phyloP scores from a whole-genome alignment of 2,888 invertebrate genomes.

The Cephus pygmeus region DNA sequence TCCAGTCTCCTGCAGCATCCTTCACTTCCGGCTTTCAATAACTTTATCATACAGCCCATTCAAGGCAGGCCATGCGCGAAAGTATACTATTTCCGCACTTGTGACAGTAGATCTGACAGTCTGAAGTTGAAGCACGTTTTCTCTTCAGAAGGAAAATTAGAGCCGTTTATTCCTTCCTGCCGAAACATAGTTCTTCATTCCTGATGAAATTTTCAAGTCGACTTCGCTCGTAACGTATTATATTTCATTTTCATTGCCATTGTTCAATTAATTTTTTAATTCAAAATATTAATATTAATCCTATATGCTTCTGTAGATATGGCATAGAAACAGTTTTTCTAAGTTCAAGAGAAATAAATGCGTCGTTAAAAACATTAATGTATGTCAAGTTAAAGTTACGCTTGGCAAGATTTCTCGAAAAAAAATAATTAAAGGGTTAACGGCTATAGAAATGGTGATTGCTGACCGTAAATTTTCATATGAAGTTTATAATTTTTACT shows the following conservation, averaged over 20 bases:
- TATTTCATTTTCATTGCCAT: neutral
- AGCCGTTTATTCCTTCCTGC: neutral
- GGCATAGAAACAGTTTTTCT: neutral
- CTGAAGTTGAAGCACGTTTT: neutral
- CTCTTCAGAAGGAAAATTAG: neutral
- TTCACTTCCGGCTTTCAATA: constrained; percentile 38
- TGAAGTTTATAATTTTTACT: neutral
- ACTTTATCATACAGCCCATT: constrained; percentile 38
- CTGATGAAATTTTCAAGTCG: neutral
- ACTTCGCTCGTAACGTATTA: neutral
- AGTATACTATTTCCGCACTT: constrained; percentile 20
- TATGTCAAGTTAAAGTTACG: neutral
- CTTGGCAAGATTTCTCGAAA: neutral
- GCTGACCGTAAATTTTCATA: neutral
- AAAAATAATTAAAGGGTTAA: neutral
- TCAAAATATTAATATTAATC: neutral
- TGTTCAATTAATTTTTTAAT: neutral
- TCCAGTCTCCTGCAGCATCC: constrained; percentile 11
- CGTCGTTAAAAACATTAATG: neutral
- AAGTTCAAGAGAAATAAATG: neutral
- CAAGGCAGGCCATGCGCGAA: constrained; percentile 30
- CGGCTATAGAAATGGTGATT: neutral
- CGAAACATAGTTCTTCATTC: neutral
- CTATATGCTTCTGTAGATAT: neutral
- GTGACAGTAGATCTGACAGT: neutral